phyloP scores from a whole-genome alignment of 2,888 invertebrate species.

The Cerceris ruficornis region DNA sequence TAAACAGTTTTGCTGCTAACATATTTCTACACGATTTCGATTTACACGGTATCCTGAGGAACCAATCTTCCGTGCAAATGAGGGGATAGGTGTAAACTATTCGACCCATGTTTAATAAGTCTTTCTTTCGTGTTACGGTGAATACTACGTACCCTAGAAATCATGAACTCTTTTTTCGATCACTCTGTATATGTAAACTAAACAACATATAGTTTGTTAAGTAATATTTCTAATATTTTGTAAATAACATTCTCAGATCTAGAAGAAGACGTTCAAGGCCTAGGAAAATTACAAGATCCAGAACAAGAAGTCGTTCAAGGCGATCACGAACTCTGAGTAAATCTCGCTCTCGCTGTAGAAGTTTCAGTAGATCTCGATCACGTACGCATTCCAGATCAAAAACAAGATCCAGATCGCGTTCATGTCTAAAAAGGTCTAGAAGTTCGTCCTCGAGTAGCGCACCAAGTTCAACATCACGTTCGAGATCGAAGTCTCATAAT shows the following conservation, averaged over 20 bases:
- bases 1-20: too few relatives aligned
- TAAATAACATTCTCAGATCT: constrained; percentile 62
- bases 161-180: too few relatives aligned
- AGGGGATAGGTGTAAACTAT: too few relatives aligned
- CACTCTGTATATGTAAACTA: too few relatives aligned
- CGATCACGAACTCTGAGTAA: constrained; percentile 76
- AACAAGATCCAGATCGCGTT: constrained; percentile 64
- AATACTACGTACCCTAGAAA: not conserved
- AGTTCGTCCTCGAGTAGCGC: constrained; percentile 75
- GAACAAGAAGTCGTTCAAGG: constrained; percentile 76
- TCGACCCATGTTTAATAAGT: not conserved
- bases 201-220: too few relatives aligned
- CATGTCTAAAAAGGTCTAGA: constrained; percentile 68
- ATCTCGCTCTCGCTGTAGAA: constrained; percentile 76
- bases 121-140: constrained; percentile 7
- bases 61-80: too few relatives aligned
- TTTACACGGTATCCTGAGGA: too few relatives aligned
- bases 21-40: too few relatives aligned
- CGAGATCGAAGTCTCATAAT: constrained; percentile 74
- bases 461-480: constrained; percentile 73
- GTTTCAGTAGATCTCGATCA: constrained; percentile 69
- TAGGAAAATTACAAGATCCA: constrained; percentile 76
- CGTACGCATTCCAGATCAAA: constrained; percentile 67
- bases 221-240: too few relatives aligned
- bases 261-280: constrained; percentile 75